These are phyloP conservation scores for Isoperla grammatica DNA, from an alignment of 2,888 invertebrate species.

Conservation along the genomic window DNA sequence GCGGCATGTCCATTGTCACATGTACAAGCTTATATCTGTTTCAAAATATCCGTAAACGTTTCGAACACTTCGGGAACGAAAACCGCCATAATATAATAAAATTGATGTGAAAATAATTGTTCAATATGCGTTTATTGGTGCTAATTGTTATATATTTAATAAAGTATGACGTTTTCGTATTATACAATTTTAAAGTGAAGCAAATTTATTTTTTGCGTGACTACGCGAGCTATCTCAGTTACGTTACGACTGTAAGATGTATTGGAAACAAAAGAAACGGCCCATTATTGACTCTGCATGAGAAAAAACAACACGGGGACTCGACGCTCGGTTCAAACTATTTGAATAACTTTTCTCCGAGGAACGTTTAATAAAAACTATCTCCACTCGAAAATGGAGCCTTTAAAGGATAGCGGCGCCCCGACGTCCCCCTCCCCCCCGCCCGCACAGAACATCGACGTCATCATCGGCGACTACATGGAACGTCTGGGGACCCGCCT, in stretches of 20 bases:
- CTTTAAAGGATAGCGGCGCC: not conserved
- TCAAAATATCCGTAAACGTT: too few species aligned
- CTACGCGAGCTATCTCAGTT: too few species aligned
- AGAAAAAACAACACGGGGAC: too few species aligned
- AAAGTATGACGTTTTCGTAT: conserved; percentile 4
- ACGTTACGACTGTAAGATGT: too few species aligned
- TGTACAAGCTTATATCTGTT: not conserved
- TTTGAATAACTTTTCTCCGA: too few species aligned
- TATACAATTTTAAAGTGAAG: conserved; percentile 3
- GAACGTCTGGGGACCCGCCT: conserved; percentile 81
- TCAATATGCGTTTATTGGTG: conserved; percentile 14
- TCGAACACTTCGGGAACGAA: not conserved
- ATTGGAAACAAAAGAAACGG: too few species aligned
- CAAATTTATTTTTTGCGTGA: conserved; percentile 1
- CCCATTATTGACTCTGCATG: too few species aligned
- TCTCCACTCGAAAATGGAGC: conserved; percentile 14
- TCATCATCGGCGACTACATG: conserved; percentile 84
- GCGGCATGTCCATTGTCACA: not conserved
- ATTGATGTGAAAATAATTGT: not conserved
- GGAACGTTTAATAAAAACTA: not conserved
- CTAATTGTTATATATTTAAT: conserved; percentile 16
- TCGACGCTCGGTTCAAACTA: too few species aligned
- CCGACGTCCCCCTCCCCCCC: conserved; percentile 21
- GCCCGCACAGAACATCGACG: conserved; percentile 35
- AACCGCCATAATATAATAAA: too few species aligned